Conservation (phyloP, 1,140 invertebrate species). For the Olivierus martensii region DNA sequence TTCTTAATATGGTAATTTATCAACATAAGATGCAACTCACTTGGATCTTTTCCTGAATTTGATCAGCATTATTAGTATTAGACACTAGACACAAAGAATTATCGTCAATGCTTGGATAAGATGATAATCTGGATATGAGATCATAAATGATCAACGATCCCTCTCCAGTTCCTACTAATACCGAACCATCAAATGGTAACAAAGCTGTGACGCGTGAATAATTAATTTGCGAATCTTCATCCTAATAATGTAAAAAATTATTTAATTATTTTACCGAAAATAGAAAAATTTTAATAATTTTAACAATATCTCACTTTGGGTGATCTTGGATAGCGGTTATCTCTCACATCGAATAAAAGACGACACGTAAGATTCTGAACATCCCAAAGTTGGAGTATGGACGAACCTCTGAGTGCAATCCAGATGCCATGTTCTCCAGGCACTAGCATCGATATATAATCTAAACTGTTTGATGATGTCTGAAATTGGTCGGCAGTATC, state of each 20-base stretch:
- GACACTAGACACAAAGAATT: too few relatives aligned
- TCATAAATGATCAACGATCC: slow-evolving; percentile 31
- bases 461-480: slow-evolving; percentile 32
- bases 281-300: too few relatives aligned
- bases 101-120: too few relatives aligned
- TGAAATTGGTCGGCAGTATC: slow-evolving; percentile 34
- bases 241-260: slow-evolving; percentile 3
- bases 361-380: slow-evolving; percentile 30
- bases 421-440: slow-evolving; percentile 33
- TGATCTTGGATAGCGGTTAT: slow-evolving; percentile 31
- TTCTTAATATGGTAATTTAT: too few relatives aligned
- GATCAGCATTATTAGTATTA: background rate
- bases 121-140: background rate
- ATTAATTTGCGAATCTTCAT: slow-evolving; percentile 29
- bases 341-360: slow-evolving; percentile 36
- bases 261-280: too few relatives aligned
- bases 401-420: slow-evolving; percentile 36
- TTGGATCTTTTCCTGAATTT: slow-evolving; percentile 14
- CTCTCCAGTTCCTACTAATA: slow-evolving; percentile 40
- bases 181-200: slow-evolving; percentile 28
- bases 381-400: slow-evolving; percentile 39
- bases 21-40: background rate
- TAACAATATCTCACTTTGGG: slow-evolving; percentile 26
- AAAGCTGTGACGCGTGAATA: slow-evolving; percentile 32
- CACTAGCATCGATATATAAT: slow-evolving; percentile 29